Base-by-base conservation (phyloP, 2,888 invertebrate genomes). In the Lochmaea crataegi region DNA sequence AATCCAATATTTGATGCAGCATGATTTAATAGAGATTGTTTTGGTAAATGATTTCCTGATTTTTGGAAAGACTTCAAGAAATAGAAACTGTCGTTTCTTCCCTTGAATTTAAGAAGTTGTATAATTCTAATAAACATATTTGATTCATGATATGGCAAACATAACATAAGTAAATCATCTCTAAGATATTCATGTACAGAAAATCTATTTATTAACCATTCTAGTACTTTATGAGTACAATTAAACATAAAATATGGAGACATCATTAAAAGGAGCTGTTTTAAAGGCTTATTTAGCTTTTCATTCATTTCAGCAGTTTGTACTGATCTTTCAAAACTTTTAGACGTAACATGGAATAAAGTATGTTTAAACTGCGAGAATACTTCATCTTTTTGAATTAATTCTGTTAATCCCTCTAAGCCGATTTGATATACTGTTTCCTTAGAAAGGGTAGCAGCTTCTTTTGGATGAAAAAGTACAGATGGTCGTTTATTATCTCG, bases 151-250 rank as follows among this genome's bases (percentile, higher is more conserved):
- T 97, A 98, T 0, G 99, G 98, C 69, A 99, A 86, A 70, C 96
- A 93, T 10, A 96, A 88, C 75, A 92, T 89, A 81, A 99, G 88
- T 56, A 98, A 88, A 0, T 92, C 92, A 82, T 95, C 92, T 71
- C 92, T 91, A 84, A 98, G 98, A 86, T 94, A 98, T 68, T 94
- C 90, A 81, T 99, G 94, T 75, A 99, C 93, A 78, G 93, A 92
- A 84, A 94, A 98, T 79, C 97, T 91, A 82, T 95, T 91, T 61
- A 99, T 92, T 3, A 99, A 89, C 98, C 98, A 99, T 88, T 99
- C 99, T 63, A 99, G 86, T 2, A 96, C 94, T 88, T 97, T 96
- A 78, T 97, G 96, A 0, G 96, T 91, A 9, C 93, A 90, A 80
- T 94, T 94, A 0, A 97, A 87, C 65, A 96, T 89, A 79, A 99